Evolutionary conservation across 2,113 vertebrate genomes (phyloP).

Genomic region (Dolichotis patagonum): DNA sequence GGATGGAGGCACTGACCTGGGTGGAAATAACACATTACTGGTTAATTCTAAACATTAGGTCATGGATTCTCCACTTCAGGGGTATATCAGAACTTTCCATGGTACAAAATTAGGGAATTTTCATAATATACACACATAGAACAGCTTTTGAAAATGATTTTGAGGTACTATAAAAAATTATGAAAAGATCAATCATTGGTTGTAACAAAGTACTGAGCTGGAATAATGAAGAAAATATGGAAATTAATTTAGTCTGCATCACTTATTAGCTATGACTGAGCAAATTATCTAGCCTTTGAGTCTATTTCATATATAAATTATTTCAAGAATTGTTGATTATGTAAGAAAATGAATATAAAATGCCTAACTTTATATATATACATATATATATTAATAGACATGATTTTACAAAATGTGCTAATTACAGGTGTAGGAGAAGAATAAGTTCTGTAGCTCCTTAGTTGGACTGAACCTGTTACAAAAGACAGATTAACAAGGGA

Average conservation of each 20-base stretch:
- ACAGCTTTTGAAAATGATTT: not conserved
- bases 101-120: not conserved
- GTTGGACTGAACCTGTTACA: not conserved
- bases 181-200: not conserved
- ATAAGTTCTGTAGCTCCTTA: not conserved
- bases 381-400: not conserved
- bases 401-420: not conserved
- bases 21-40: not conserved
- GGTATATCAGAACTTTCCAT: slow-evolving; percentile 28
- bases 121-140: not conserved
- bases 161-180: not conserved
- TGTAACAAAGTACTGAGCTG: not conserved
- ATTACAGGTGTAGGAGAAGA: not conserved
- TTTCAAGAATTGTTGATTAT: not conserved
- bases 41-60: not conserved
- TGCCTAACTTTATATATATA: not conserved
- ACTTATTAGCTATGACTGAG: not conserved
- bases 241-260: not conserved
- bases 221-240: not conserved
- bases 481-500: not conserved
- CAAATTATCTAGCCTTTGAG: not conserved
- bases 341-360: not conserved
- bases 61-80: not conserved
- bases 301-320: not conserved
- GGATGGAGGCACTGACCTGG: not conserved